A percentile compares a stretch with the other conserved stretches of the same genome.
Conservation (phyloP, 2,888 invertebrate species). For the Andrena haemorrhoa region DNA sequence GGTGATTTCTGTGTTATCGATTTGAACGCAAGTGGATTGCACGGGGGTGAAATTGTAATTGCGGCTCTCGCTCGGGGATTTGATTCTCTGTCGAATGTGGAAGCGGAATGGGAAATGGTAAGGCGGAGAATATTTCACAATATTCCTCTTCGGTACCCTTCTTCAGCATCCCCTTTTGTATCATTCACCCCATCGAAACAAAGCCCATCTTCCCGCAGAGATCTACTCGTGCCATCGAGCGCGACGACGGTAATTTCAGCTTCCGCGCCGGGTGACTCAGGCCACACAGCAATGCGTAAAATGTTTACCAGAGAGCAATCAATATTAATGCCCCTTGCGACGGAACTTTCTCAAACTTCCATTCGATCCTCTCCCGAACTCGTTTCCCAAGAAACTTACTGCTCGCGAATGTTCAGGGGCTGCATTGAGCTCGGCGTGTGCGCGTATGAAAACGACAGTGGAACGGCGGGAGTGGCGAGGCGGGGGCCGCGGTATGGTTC, state of each 20-base stretch:
- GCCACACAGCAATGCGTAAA: not conserved
- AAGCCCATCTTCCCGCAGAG: too few relatives aligned
- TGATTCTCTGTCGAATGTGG: not conserved
- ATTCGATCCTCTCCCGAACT: not conserved
- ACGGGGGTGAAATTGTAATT: slow-evolving; percentile 21
- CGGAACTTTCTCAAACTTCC: not conserved
- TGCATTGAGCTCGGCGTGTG: not conserved
- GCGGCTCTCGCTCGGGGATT: not conserved
- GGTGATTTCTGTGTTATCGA: slow-evolving; percentile 17
- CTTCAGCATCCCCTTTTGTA: too few relatives aligned
- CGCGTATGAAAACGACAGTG: slow-evolving; percentile 5
- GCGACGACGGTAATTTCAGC: not conserved
- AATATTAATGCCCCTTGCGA: not conserved
- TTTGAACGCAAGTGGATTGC: slow-evolving; percentile 20
- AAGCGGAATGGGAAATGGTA: not conserved
- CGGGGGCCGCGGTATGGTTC: not conserved
- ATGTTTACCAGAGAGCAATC: slow-evolving; percentile 4
- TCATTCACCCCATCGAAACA: too few relatives aligned
- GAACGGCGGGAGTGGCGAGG: not conserved
- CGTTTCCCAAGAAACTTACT: not conserved
- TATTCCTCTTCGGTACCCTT: not conserved
- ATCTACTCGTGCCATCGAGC: not conserved
- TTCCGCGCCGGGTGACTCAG: not conserved
- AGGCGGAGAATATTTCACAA: too few relatives aligned
- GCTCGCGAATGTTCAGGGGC: not conserved